Percentiles rank a stretch among this genome's conserved stretches.
phyloP scores from a whole-genome alignment of 2,797 vertebrate species.

The Babyrousa celebensis region DNA sequence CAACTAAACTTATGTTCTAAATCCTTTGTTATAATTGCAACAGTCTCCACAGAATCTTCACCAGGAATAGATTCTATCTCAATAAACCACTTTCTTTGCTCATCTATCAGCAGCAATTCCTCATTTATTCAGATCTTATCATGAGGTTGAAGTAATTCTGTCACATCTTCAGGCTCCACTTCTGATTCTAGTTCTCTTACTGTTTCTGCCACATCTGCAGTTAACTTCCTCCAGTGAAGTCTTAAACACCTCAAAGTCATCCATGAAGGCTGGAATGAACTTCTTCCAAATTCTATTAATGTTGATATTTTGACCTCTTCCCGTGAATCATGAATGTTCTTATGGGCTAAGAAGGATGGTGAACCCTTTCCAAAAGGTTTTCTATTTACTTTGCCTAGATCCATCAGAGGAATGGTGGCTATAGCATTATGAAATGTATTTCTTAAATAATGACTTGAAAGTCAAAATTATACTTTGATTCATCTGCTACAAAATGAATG shows the following conservation, averaged over 20 bases:
- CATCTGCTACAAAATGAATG: not conserved
- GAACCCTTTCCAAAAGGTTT: not conserved
- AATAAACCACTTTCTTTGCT: not conserved
- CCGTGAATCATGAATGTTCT: not conserved
- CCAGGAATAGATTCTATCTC: not conserved
- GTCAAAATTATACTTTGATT: not conserved
- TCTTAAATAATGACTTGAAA: not conserved
- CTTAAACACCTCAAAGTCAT: not conserved
- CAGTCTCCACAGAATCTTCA: not conserved
- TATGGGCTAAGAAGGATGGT: not conserved
- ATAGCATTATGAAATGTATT: not conserved
- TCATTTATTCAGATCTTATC: not conserved
- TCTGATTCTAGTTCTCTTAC: not conserved
- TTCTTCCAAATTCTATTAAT: not conserved
- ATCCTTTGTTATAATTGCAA: not conserved
- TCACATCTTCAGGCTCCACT: not conserved
- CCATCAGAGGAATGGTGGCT: not conserved
- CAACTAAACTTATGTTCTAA: not conserved
- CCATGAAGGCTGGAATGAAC: not conserved
- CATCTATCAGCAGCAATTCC: too few species aligned
- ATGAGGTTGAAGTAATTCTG: not conserved
- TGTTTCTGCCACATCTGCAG: not conserved
- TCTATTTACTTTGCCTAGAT: not conserved
- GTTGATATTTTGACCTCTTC: not conserved
- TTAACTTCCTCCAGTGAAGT: not conserved